These are phyloP conservation scores for Therioaphis trifolii DNA, from an alignment of 2,888 invertebrate species.

Conservation along the genomic window DNA sequence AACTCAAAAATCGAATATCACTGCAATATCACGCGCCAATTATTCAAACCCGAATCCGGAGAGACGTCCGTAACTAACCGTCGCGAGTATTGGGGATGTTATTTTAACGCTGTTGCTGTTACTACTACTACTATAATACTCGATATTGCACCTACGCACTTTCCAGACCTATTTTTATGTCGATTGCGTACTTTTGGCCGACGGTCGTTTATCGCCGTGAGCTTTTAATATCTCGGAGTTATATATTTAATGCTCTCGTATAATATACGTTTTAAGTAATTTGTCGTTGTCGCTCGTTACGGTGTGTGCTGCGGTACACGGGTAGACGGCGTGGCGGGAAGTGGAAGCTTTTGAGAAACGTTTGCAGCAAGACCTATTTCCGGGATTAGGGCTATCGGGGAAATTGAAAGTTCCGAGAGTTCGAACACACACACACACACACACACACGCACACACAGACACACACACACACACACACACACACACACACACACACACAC, in stretches of 20 bases:
- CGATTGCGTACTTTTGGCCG: background rate
- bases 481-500: background rate
- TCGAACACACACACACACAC: background rate
- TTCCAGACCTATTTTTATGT: background rate
- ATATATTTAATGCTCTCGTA: background rate
- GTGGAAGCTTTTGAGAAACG: background rate
- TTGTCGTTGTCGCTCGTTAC: constrained; percentile 18
- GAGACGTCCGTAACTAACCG: too few relatives aligned
- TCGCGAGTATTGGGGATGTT: too few relatives aligned
- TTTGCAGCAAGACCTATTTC: constrained; percentile 27
- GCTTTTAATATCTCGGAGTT: background rate
- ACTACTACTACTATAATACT: too few relatives aligned
- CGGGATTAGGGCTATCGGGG: constrained; percentile 48
- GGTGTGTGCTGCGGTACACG: too few relatives aligned
- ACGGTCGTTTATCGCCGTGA: background rate
- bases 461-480: background rate
- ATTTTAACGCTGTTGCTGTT: too few relatives aligned
- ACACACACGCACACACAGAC: background rate
- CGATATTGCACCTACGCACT: too few relatives aligned
- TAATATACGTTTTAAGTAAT: background rate
- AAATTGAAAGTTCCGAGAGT: constrained; percentile 40
- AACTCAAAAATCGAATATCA: too few relatives aligned
- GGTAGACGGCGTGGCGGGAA: background rate
- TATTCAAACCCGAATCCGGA: too few relatives aligned
- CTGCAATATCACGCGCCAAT: too few relatives aligned